These are phyloP conservation scores for Aptenodytes patagonicus DNA, from an alignment of 2,113 vertebrate genomes.

Conservation along the genomic window DNA sequence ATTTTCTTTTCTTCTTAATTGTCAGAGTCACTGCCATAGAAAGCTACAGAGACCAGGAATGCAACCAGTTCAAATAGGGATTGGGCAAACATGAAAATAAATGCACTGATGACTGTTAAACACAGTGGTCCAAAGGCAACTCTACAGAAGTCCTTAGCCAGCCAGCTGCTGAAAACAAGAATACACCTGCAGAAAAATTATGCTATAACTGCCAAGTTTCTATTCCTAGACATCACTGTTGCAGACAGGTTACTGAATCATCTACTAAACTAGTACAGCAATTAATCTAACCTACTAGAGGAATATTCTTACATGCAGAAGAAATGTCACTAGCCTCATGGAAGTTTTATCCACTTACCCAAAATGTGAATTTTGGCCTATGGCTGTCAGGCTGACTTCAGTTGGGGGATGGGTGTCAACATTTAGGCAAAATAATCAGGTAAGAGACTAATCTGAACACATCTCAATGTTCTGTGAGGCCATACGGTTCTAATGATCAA, in stretches of 20 bases:
- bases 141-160: background rate
- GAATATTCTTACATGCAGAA: background rate
- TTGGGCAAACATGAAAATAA: background rate
- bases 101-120: background rate
- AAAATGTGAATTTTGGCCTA: background rate
- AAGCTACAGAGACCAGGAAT: background rate
- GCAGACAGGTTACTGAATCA: background rate
- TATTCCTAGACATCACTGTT: background rate
- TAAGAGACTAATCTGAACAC: background rate
- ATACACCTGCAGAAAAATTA: background rate
- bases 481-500: background rate
- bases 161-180: background rate
- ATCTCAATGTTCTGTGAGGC: background rate
- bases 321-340: background rate
- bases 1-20: background rate
- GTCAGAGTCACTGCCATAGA: background rate
- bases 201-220: background rate
- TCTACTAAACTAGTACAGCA: background rate
- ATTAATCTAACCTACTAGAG: background rate
- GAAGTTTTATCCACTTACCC: background rate
- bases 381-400: background rate
- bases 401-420: background rate
- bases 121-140: background rate
- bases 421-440: background rate
- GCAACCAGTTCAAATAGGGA: background rate